Evolutionary conservation across 1,140 invertebrate genomes (phyloP).

Genomic region (Camponotus floridanus): DNA sequence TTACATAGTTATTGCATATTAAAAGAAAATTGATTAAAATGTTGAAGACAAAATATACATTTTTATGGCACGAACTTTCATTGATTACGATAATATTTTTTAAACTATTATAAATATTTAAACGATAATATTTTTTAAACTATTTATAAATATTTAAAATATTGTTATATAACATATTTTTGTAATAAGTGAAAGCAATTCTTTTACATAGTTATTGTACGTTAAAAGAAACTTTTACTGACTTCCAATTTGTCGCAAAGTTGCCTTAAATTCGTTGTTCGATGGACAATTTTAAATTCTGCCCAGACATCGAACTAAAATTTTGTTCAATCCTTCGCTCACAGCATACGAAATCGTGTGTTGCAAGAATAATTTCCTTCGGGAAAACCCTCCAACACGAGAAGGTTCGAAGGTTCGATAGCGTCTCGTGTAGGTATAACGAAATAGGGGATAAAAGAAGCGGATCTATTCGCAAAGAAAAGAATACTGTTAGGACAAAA

Average conservation of each 20-base stretch:
- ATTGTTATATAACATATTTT: constrained; percentile 1
- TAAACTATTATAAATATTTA: neutral
- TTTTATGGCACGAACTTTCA: neutral
- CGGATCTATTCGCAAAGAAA: constrained; percentile 10
- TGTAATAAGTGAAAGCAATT: neutral
- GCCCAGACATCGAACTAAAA: constrained; percentile 11
- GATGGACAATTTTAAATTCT: neutral
- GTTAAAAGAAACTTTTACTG: neutral
- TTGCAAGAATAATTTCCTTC: constrained; percentile 55
- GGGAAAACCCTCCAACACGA: constrained; percentile 51
- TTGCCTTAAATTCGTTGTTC: neutral
- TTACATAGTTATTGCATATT: neutral
- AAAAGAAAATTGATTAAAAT: neutral
- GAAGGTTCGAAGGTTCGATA: constrained; percentile 44
- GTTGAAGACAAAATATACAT: neutral
- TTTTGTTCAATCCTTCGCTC: neutral
- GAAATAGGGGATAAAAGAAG: neutral
- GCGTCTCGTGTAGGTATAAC: constrained; percentile 15
- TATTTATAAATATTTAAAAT: neutral
- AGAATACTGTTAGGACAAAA: constrained; percentile 5
- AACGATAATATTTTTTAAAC: neutral
- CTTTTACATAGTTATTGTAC: neutral
- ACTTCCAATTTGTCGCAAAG: neutral
- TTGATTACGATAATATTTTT: neutral
- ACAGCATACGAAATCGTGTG: constrained; percentile 29